Evolutionary conservation across 1,140 invertebrate genomes (phyloP).

Genomic region (Pachypeltis micranthus): DNA sequence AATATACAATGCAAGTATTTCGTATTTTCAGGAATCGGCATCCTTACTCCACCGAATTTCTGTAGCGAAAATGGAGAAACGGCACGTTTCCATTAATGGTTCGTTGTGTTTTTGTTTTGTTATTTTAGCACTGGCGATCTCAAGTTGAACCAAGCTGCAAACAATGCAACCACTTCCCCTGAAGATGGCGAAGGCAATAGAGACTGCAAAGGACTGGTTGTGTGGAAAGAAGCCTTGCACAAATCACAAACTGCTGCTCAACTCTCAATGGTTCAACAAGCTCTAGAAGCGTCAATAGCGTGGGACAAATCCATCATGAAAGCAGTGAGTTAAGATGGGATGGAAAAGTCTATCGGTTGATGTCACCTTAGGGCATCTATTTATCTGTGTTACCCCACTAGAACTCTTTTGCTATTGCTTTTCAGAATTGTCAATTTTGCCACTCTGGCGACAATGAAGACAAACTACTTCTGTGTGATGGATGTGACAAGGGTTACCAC

Average conservation of each 20-base stretch:
- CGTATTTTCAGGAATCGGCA: too few relatives aligned
- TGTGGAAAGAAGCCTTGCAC: constrained; percentile 79
- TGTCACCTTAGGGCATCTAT: too few relatives aligned
- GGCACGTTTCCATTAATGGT: too few relatives aligned
- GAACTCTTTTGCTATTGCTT: too few relatives aligned
- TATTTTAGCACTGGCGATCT: constrained; percentile 17
- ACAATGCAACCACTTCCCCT: not conserved
- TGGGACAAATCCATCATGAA: constrained; percentile 99
- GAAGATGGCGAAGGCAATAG: constrained; percentile 11
- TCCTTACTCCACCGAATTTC: too few relatives aligned
- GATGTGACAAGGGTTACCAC: constrained; percentile 95
- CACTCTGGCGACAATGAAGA: constrained; percentile 92
- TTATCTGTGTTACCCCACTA: too few relatives aligned
- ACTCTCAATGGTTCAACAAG: constrained; percentile 77
- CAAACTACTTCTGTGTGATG: constrained; percentile 86
- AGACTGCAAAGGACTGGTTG: constrained; percentile 51
- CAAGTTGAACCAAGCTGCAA: constrained; percentile 25
- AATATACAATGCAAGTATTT: too few relatives aligned
- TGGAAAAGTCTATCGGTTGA: too few relatives aligned
- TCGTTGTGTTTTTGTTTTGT: too few relatives aligned
- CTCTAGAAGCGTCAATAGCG: constrained; percentile 81
- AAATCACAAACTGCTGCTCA: constrained; percentile 76
- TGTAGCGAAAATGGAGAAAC: too few relatives aligned
- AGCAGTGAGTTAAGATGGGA: constrained; percentile 90
- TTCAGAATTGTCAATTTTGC: constrained; percentile 94